phyloP scores from a whole-genome alignment of 2,888 invertebrate genomes.

The Drosophila anceps region DNA sequence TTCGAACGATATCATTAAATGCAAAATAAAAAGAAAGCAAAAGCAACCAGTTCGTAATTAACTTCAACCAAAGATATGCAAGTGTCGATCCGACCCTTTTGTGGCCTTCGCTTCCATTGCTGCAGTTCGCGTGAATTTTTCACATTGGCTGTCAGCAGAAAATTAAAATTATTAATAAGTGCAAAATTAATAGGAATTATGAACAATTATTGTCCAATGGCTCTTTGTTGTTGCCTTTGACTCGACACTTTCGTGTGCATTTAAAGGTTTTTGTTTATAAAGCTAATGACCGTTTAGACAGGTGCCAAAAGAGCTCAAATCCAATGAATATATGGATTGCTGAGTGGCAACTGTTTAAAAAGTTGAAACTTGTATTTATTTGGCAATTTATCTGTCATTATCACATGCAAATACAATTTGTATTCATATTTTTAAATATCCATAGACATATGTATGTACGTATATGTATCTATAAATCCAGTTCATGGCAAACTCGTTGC shows the following conservation, averaged over 20 bases:
- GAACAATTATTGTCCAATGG: conserved; percentile 46
- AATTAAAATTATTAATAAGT: conserved; percentile 60
- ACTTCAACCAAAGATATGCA: conserved; percentile 18
- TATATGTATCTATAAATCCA: conserved; percentile 43
- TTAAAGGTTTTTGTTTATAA: conserved; percentile 45
- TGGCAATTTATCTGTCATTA: conserved; percentile 46
- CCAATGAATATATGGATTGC: not conserved
- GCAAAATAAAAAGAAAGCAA: conserved; percentile 1
- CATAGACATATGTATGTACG: not conserved
- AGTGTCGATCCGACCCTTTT: conserved; percentile 31
- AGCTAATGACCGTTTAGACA: conserved; percentile 63
- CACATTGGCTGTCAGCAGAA: conserved; percentile 56
- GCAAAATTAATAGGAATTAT: conserved; percentile 70
- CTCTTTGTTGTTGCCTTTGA: conserved; percentile 23
- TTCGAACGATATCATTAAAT: conserved; percentile 11
- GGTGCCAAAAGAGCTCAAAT: conserved; percentile 36
- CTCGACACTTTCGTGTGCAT: conserved; percentile 39
- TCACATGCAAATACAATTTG: conserved; percentile 14
- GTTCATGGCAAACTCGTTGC: conserved; percentile 68
- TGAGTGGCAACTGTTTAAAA: conserved; percentile 14
- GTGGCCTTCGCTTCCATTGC: conserved; percentile 40
- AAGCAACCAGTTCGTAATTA: conserved; percentile 22
- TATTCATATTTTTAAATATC: conserved; percentile 47
- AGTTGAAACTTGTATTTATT: conserved; percentile 29
- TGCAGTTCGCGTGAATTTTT: conserved; percentile 66